Evolutionary conservation across 2,113 vertebrate genomes (phyloP), one percentile per base, ranked within the genome.

Genomic region (Ploceus nigricollis): DNA sequence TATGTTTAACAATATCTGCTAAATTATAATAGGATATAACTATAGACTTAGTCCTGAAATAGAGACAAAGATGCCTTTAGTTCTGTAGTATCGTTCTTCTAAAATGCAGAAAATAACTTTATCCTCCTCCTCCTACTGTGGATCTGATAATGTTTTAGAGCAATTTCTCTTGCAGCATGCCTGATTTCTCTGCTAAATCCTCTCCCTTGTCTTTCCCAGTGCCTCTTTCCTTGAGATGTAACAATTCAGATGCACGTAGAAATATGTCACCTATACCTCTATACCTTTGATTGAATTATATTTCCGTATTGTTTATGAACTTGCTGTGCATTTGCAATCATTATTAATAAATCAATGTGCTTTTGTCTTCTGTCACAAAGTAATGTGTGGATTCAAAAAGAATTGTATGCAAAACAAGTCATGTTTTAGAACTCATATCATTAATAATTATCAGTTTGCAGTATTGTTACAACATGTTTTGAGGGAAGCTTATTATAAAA

Each of bases 341-440:
- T 97, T 97, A 96, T 91, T 96, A 97, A 97, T 97, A 95, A 96
- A 94, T 96, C 95, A 91, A 30, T 53, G 64, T 91, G 64, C 84
- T 97, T 97, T 97, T 97, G 93, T 96, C 91, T 98, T 97, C 96
- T 96, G 90, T 93, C 88, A 96, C 83, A 91, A 90, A 82, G 73
- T 94, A 93, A 94, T 90, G 87, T 91, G 47, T 63, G 82, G 73
- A 89, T 87, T 94, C 78, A 82, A 48, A 68, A 96, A 87, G 94
- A 94, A 96, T 96, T 97, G 96, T 97, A 97, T 97, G 88, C 93
- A 97, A 96, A 97, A 80, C 51, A 85, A 96, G 70, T 95, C 76
- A 77, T 91, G 77, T 76, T 97, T 97, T 91, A 96, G 84, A 85
- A 50, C 95, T 96, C 87, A 3, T 84, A 94, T 95, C 85, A 92